Evolutionary conservation across 2,888 invertebrate genomes (phyloP).

Genomic region (Seira ritae): DNA sequence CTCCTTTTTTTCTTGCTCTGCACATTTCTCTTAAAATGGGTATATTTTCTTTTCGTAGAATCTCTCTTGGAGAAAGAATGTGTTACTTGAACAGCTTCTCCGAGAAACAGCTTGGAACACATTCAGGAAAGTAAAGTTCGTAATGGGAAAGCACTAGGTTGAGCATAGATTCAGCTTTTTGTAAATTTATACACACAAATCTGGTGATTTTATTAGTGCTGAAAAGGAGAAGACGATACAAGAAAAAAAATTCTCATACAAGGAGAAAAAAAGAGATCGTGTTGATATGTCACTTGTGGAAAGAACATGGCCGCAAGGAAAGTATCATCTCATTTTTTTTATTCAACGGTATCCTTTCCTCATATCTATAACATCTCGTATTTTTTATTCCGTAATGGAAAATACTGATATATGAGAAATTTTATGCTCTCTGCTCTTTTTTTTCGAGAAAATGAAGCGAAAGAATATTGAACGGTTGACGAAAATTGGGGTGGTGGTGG

Average conservation of each 20-base stretch:
- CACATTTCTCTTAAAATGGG: background rate
- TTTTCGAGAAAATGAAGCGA: background rate
- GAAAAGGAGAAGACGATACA: too few relatives aligned
- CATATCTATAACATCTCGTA: background rate
- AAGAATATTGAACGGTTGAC: background rate
- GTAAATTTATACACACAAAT: background rate
- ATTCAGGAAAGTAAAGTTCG: slow-evolving; percentile 10
- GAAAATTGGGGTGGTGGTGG: too few relatives aligned
- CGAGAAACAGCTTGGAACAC: background rate
- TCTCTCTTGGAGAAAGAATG: background rate
- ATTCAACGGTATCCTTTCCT: too few relatives aligned
- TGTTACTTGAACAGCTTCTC: background rate
- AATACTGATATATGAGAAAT: background rate
- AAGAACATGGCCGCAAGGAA: background rate
- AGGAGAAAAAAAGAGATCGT: background rate
- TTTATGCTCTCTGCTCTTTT: background rate
- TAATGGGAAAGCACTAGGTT: background rate
- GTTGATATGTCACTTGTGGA: background rate
- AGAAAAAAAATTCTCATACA: background rate
- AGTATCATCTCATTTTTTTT: slow-evolving; percentile 1
- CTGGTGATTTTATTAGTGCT: background rate
- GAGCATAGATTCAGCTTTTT: background rate
- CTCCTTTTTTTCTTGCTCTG: background rate
- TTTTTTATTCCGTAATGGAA: background rate
- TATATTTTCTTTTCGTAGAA: background rate